These are phyloP conservation scores for Ectobius pallidus DNA, from an alignment of 2,888 invertebrate species.

Conservation along the genomic window DNA sequence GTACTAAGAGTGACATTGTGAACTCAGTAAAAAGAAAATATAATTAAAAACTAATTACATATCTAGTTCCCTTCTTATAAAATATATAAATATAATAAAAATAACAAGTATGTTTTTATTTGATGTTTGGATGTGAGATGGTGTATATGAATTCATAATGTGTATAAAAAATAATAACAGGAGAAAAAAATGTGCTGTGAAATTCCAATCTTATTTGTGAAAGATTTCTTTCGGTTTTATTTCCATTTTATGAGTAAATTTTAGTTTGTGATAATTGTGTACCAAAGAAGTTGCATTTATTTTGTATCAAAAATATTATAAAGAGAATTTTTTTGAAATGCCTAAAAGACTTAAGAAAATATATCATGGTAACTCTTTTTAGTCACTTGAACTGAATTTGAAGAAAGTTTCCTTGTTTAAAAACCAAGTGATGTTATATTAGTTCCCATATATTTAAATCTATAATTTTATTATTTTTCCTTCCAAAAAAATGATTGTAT, in stretches of 20 bases:
- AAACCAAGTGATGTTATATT: not conserved
- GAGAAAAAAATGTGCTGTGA: conserved; percentile 36
- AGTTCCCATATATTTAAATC: not conserved
- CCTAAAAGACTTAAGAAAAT: conserved; percentile 3
- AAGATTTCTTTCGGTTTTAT: conserved; percentile 17
- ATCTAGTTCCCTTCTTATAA: conserved; percentile 18
- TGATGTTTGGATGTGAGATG: conserved; percentile 20
- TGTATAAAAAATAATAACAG: conserved; percentile 25
- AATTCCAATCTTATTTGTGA: conserved; percentile 20
- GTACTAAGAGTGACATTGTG: not conserved
- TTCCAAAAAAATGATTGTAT: not conserved
- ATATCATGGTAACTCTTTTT: not conserved
- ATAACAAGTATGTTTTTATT: conserved; percentile 6
- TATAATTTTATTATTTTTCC: too few species aligned
- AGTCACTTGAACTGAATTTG: not conserved
- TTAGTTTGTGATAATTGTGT: conserved; percentile 38
- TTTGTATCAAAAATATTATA: conserved; percentile 19
- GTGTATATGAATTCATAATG: conserved; percentile 20
- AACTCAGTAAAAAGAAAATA: not conserved
- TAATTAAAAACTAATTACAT: conserved; percentile 5
- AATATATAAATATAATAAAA: not conserved
- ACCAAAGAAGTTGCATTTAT: conserved; percentile 42
- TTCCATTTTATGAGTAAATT: conserved; percentile 3
- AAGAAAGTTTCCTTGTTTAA: not conserved
- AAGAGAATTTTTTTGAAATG: conserved; percentile 2